Percentiles rank a stretch among this genome's conserved stretches.
Evolutionary conservation across 2,113 vertebrate genomes (phyloP).

Genomic region (Sinocyclocheilus maitianheensis): DNA sequence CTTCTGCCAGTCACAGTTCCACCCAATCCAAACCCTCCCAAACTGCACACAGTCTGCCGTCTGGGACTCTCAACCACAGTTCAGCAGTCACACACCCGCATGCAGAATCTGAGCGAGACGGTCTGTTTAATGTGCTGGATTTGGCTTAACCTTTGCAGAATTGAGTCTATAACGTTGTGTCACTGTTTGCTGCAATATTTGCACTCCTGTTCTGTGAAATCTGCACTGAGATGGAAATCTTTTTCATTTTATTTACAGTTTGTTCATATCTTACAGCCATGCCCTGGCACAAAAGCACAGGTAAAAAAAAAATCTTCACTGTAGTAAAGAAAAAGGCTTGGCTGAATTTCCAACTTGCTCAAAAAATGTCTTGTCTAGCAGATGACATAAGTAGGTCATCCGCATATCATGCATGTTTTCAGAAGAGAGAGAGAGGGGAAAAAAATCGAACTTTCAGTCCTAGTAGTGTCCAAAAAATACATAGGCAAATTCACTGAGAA

Average conservation of each 20-base stretch:
- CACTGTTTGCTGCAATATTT: slow-evolving; percentile 15
- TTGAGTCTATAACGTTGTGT: slow-evolving; percentile 1
- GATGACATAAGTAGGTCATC: slow-evolving; percentile 24
- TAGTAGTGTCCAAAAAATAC: background rate
- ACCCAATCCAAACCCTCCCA: slow-evolving; percentile 18
- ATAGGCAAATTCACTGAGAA: background rate
- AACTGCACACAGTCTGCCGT: slow-evolving; percentile 10
- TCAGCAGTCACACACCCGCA: slow-evolving; percentile 47
- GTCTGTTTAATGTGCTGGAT: slow-evolving; percentile 30
- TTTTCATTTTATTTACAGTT: slow-evolving; percentile 5
- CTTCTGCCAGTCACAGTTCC: slow-evolving; percentile 6
- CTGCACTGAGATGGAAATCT: background rate
- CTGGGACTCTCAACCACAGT: slow-evolving; percentile 48
- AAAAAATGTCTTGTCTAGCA: background rate
- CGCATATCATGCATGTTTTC: background rate
- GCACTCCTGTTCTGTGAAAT: background rate
- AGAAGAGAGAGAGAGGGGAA: background rate
- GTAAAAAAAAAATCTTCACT: background rate
- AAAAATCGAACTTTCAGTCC: background rate
- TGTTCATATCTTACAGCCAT: background rate
- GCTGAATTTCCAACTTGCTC: background rate
- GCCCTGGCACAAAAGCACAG: background rate
- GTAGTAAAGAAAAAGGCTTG: background rate
- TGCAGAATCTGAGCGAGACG: background rate
- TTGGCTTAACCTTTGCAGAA: slow-evolving; percentile 28